A percentile compares a stretch with the other conserved stretches of the same genome.
phyloP scores from a whole-genome alignment of 2,888 invertebrate species.

The Dasypolia templi region DNA sequence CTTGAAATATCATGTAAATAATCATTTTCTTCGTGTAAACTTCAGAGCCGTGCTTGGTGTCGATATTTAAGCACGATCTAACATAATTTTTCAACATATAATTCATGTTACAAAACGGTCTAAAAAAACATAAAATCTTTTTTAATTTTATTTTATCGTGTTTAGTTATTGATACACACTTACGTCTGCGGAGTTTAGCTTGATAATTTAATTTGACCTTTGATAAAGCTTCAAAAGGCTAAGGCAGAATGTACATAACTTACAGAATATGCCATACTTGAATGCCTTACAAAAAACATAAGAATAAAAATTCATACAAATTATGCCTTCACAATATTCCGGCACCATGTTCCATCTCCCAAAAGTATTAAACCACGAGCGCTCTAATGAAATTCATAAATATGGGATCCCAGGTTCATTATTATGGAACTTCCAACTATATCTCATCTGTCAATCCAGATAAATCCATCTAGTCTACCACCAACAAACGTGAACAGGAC shows the following conservation, averaged over 20 bases:
- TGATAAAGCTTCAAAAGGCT: too few species aligned
- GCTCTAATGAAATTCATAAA: constrained; percentile 26
- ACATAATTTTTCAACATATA: too few species aligned
- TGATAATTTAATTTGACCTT: too few species aligned
- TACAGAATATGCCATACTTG: neutral
- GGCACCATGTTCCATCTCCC: neutral
- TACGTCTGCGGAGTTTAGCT: too few species aligned
- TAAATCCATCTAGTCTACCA: constrained; percentile 21
- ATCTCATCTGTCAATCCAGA: constrained; percentile 36
- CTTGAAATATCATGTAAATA: too few species aligned
- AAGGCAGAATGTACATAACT: neutral
- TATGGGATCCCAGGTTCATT: constrained; percentile 1
- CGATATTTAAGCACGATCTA: too few species aligned
- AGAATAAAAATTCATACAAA: neutral
- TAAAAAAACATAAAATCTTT: too few species aligned
- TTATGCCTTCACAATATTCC: neutral
- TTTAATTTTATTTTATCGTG: too few species aligned
- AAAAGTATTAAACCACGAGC: constrained; percentile 7
- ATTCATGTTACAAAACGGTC: too few species aligned
- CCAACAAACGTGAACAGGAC: constrained; percentile 35
- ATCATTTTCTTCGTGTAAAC: too few species aligned
- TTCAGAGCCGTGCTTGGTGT: too few species aligned
- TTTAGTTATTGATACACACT: too few species aligned
- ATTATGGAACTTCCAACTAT: constrained; percentile 8
- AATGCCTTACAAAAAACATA: neutral